phyloP scores from a whole-genome alignment of 2,888 invertebrate species.

The Tachina lurida region DNA sequence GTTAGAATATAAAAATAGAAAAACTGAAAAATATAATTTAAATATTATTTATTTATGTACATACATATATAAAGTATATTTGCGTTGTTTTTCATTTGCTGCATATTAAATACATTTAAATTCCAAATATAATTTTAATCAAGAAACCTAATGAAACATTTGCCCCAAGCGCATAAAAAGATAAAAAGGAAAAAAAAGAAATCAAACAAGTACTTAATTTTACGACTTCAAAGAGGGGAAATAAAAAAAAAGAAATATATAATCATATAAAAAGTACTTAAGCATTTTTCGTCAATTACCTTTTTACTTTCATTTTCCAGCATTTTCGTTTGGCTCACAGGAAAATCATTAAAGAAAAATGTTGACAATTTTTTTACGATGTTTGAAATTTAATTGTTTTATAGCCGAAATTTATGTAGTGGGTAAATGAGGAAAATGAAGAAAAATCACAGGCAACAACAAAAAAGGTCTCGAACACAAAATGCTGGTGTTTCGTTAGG shows the following conservation, averaged over 20 bases:
- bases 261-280: slow-evolving; percentile 44
- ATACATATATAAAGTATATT: no score
- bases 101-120: no score
- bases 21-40: no score
- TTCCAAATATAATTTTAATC: no score
- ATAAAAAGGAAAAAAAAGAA: background rate
- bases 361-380: slow-evolving; percentile 66
- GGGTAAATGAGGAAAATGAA: slow-evolving; percentile 17
- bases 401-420: slow-evolving; percentile 58
- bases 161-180: background rate
- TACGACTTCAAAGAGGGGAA: slow-evolving; percentile 13
- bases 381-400: slow-evolving; percentile 67
- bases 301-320: slow-evolving; percentile 53
- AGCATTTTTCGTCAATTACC: slow-evolving; percentile 64
- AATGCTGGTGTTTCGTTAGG: slow-evolving; percentile 12
- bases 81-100: no score
- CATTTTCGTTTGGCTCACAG: slow-evolving; percentile 35
- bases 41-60: no score
- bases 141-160: slow-evolving; percentile 28
- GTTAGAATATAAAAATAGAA: no score
- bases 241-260: slow-evolving; percentile 3
- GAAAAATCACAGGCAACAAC: slow-evolving; percentile 1
- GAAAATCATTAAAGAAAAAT: slow-evolving; percentile 51
- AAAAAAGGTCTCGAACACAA: background rate
- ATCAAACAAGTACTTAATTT: slow-evolving; percentile 28